Evolutionary conservation across 2,797 vertebrate genomes (phyloP).

Genomic region (Euthynnus affinis): DNA sequence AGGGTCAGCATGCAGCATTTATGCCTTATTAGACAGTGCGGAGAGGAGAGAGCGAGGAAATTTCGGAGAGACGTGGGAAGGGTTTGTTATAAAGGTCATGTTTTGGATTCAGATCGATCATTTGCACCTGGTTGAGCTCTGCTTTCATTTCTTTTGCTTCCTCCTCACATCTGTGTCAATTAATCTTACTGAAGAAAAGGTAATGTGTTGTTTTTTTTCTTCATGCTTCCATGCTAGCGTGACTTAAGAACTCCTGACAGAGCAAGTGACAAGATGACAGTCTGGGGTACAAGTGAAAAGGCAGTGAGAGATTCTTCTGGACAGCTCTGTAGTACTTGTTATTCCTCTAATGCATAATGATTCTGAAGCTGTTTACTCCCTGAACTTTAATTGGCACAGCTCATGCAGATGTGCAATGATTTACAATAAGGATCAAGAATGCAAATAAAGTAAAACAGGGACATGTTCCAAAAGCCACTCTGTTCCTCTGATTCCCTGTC

Average conservation of each 20-base stretch:
- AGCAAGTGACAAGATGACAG: conserved; percentile 70
- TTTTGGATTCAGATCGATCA: conserved; percentile 49
- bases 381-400: conserved; percentile 71
- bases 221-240: conserved; percentile 45
- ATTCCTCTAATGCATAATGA: conserved; percentile 72
- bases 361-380: conserved; percentile 69
- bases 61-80: not conserved
- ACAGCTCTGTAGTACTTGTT: conserved; percentile 65
- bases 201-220: conserved; percentile 32
- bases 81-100: conserved; percentile 52
- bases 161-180: conserved; percentile 46
- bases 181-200: conserved; percentile 44
- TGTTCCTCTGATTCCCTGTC: conserved; percentile 44
- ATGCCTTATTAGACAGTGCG: conserved; percentile 10
- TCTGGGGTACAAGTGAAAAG: conserved; percentile 46
- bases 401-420: conserved; percentile 66
- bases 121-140: conserved; percentile 50
- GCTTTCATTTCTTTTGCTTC: conserved; percentile 13
- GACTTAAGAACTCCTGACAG: conserved; percentile 68
- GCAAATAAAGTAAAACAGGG: conserved; percentile 63
- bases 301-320: conserved; percentile 59
- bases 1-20: conserved; percentile 20
- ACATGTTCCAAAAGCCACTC: conserved; percentile 55
- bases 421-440: conserved; percentile 71
- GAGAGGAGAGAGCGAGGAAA: conserved; percentile 3